A percentile compares a stretch with the other conserved stretches of the same genome.
These are phyloP conservation scores for Saccostrea echinata DNA, from an alignment of 1,140 invertebrate species.

Conservation along the genomic window DNA sequence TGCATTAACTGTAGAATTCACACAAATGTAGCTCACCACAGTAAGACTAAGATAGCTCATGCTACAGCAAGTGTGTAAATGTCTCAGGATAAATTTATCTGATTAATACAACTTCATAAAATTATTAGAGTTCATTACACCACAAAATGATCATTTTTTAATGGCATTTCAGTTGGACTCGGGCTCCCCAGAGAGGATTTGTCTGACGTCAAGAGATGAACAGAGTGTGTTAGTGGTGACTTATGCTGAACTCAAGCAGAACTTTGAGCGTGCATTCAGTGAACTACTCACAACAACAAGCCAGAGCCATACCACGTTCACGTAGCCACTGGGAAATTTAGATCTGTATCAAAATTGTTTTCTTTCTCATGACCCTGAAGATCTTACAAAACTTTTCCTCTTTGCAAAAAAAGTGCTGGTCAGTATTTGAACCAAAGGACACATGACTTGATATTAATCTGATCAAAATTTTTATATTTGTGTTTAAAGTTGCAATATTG, in stretches of 20 bases:
- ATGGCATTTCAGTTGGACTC: slow-evolving; percentile 82
- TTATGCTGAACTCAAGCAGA: slow-evolving; percentile 96
- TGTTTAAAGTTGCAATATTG: slow-evolving; percentile 33
- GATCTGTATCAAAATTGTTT: slow-evolving; percentile 12
- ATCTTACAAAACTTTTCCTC: neutral
- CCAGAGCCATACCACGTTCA: neutral
- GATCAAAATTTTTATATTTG: slow-evolving; percentile 27
- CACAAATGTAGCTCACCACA: too few species aligned
- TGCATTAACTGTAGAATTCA: too few species aligned
- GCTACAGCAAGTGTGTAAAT: too few species aligned
- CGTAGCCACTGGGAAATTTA: neutral
- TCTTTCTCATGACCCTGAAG: slow-evolving; percentile 5
- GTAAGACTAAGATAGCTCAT: too few species aligned
- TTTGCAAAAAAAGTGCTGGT: neutral
- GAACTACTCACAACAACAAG: slow-evolving; percentile 84
- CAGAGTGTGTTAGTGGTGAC: slow-evolving; percentile 96
- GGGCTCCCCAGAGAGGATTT: slow-evolving; percentile 95
- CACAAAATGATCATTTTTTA: neutral
- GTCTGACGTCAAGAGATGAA: slow-evolving; percentile 96
- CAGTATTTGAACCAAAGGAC: slow-evolving; percentile 35
- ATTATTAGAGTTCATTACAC: too few species aligned
- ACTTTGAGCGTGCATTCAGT: slow-evolving; percentile 94
- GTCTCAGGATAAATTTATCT: too few species aligned
- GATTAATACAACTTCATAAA: too few species aligned
- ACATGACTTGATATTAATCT: slow-evolving; percentile 13